Conservation (phyloP, 2,797 vertebrate species). For the Microtus obscurus region DNA sequence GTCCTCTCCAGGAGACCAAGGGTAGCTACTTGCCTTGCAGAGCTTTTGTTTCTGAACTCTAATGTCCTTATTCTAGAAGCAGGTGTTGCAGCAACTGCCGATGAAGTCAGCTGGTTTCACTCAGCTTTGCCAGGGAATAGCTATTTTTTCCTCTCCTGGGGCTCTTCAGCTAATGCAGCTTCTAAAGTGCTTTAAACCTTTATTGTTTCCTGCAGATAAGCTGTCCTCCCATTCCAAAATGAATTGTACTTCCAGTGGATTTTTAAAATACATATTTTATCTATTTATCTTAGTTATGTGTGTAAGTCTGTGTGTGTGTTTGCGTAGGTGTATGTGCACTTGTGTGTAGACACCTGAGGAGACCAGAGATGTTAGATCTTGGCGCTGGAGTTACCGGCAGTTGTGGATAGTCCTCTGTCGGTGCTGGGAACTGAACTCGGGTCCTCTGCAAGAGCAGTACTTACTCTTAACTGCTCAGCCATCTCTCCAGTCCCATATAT, state of each 20-base stretch:
- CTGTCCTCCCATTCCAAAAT: constrained; percentile 53
- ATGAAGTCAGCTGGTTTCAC: constrained; percentile 55
- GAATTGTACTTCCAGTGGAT: constrained; percentile 26
- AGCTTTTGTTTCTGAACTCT: constrained; percentile 3
- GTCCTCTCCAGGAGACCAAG: not conserved
- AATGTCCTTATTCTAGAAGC: constrained; percentile 11
- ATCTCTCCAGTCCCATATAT: not conserved
- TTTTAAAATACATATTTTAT: not conserved
- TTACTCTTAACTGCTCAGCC: not conserved
- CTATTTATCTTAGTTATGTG: not conserved
- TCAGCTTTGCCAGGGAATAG: constrained; percentile 50
- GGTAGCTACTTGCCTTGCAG: not conserved
- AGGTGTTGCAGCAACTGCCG: not conserved
- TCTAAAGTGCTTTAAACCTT: constrained; percentile 66
- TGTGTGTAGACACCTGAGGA: not conserved
- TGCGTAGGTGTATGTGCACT: not conserved
- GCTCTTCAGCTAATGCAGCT: constrained; percentile 26
- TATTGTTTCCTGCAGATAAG: constrained; percentile 58
- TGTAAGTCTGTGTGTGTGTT: not conserved
- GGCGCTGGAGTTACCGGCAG: not conserved
- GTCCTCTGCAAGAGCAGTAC: not conserved
- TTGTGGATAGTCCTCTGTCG: not conserved
- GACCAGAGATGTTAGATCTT: not conserved
- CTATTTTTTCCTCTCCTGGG: constrained; percentile 25
- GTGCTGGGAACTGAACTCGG: not conserved